Conservation (phyloP, 1,140 invertebrate genomes). For the Vollenhovia emeryi region DNA sequence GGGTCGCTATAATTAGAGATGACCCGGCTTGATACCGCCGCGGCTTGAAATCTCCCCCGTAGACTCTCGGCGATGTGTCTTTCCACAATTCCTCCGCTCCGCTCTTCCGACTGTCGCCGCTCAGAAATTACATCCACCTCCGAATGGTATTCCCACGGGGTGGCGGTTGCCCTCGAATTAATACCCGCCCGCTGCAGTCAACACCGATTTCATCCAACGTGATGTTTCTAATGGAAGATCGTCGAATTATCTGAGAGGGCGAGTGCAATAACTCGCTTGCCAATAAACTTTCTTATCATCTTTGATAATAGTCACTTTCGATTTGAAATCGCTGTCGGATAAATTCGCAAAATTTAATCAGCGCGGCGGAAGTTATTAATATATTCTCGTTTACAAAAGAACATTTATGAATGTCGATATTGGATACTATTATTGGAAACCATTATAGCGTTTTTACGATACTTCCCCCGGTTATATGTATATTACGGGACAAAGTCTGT, state of each 20-base stretch:
- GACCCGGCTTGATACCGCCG: conserved; percentile 64
- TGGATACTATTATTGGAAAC: not conserved
- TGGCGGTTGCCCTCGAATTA: not conserved
- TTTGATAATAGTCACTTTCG: not conserved
- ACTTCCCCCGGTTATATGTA: not conserved
- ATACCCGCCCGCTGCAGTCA: conserved; percentile 12
- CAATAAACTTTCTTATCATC: not conserved
- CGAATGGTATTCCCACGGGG: conserved; percentile 27
- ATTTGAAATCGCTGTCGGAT: not conserved
- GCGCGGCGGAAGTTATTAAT: not conserved
- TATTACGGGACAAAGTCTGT: not conserved
- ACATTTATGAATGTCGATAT: not conserved
- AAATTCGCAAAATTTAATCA: not conserved
- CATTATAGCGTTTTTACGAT: no score
- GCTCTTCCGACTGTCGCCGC: conserved; percentile 18
- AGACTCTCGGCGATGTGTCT: conserved; percentile 31
- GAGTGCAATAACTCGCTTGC: not conserved
- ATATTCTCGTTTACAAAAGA: not conserved
- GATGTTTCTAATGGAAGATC: conserved; percentile 4
- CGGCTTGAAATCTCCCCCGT: not conserved
- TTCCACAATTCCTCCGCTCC: conserved; percentile 17
- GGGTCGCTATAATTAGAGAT: conserved; percentile 70
- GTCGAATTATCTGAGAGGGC: not conserved
- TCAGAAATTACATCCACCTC: conserved; percentile 53
- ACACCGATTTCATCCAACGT: conserved; percentile 2